phyloP scores from a whole-genome alignment of 2,797 vertebrate genomes.

The Malacoctenus gilli region DNA sequence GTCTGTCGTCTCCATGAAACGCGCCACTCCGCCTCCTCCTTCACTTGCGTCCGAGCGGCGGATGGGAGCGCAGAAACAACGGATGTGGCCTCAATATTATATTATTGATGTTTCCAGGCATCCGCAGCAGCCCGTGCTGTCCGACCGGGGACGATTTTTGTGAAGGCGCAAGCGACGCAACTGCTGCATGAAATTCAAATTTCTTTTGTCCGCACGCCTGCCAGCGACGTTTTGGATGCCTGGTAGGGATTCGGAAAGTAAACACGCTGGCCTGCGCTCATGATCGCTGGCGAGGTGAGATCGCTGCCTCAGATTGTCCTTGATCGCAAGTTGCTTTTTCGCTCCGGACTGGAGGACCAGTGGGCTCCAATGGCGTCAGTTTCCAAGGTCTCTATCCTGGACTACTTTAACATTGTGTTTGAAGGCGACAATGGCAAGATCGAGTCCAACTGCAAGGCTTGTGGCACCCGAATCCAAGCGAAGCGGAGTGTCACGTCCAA shows the following conservation, averaged over 20 bases:
- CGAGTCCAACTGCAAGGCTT: slow-evolving; percentile 86
- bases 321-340: slow-evolving; percentile 67
- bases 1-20: slow-evolving; percentile 31
- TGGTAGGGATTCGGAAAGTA: slow-evolving; percentile 51
- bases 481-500: slow-evolving; percentile 86
- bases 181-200: slow-evolving; percentile 32
- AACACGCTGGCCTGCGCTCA: slow-evolving; percentile 70
- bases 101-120: slow-evolving; percentile 57
- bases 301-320: slow-evolving; percentile 47
- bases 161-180: slow-evolving; percentile 42
- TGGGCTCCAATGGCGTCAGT: slow-evolving; percentile 82
- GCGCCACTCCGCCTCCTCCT: slow-evolving; percentile 26
- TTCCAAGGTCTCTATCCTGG: slow-evolving; percentile 85
- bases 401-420: slow-evolving; percentile 87
- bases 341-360: slow-evolving; percentile 51
- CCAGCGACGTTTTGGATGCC: slow-evolving; percentile 41
- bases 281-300: slow-evolving; percentile 57
- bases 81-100: slow-evolving; percentile 45
- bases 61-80: slow-evolving; percentile 55
- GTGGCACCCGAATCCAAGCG: slow-evolving; percentile 85
- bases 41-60: slow-evolving; percentile 49
- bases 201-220: slow-evolving; percentile 55
- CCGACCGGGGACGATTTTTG: slow-evolving; percentile 40
- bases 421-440: slow-evolving; percentile 88
- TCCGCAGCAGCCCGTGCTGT: slow-evolving; percentile 45